Conservation (phyloP, 2,797 vertebrate species). For the Coregonus sp. region DNA sequence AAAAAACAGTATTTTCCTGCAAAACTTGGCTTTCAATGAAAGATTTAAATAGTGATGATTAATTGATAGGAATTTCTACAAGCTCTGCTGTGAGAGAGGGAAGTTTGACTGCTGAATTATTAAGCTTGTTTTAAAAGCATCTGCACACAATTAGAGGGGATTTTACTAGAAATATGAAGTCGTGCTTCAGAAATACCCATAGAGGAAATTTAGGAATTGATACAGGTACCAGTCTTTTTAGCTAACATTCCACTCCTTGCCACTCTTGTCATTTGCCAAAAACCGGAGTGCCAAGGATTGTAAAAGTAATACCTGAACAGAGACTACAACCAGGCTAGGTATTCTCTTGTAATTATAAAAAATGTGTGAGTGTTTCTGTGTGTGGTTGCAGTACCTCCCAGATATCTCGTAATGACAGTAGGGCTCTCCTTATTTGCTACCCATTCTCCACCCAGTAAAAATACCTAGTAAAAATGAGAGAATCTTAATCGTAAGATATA, state of each 20-base stretch:
- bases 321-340: neutral
- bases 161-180: slow-evolving; percentile 63
- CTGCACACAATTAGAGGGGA: slow-evolving; percentile 56
- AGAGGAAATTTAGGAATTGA: neutral
- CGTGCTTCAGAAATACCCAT: slow-evolving; percentile 42
- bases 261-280: too few species aligned
- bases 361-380: neutral
- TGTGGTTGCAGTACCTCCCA: neutral
- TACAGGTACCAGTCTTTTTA: neutral
- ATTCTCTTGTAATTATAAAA: neutral
- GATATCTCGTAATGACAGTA: neutral
- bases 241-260: too few species aligned
- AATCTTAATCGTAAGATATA: slow-evolving; percentile 63
- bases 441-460: neutral
- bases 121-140: slow-evolving; percentile 74
- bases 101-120: slow-evolving; percentile 66
- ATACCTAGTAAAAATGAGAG: neutral
- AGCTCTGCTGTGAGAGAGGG: slow-evolving; percentile 51
- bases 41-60: slow-evolving; percentile 69
- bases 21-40: slow-evolving; percentile 32
- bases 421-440: neutral
- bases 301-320: too few species aligned
- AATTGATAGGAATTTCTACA: slow-evolving; percentile 68
- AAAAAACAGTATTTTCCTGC: neutral
- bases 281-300: too few species aligned